Evolutionary conservation across 2,113 vertebrate species (phyloP), one percentile per base, ranked within the genome.

Genomic region (Rhombomys opimus): DNA sequence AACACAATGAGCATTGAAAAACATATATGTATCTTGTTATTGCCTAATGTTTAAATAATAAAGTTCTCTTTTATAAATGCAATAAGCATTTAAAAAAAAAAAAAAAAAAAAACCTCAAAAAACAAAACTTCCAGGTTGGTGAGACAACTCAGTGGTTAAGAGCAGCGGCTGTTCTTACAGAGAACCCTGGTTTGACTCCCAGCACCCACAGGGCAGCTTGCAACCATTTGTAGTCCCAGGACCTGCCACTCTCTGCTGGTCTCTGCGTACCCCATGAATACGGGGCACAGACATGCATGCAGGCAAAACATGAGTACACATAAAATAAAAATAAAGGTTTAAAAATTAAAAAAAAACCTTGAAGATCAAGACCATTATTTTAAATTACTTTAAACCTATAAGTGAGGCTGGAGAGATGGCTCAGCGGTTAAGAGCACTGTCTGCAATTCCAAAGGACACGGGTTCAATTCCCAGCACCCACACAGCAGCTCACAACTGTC

Each of bases 351-450:
- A 18, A 80, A 78, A 32, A 35, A 88, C 63, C 13, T 76, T 87
- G 6, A 87, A 75, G 84, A 22, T 61, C 94, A 95, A 61, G 25
- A 65, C 41, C 94, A 91, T 17, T 84, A 89, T 90, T 78, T 97
- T 85, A 72, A 80, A 59, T 76, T 96, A 87, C 78, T 93, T 89
- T 91, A 38, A 94, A 96, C 92, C 35, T 52, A 46, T 46, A 46
- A 46, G 46, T 46, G 46, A 46, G 46, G 46, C 46, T 46, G 46
- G 5, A 46, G 4, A 46, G 46, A 46, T 46, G 46, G 46, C 46
- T 46, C 46, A 46, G 46, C 46, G 5, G 46, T 46, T 46, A 46
- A 46, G 46, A 46, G 46, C 46, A 46, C 0, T 46, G 46, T 46
- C 46, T 46, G 46, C 46, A 46, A 46, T 46, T 46, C 46, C 46